Conservation (phyloP, 2,888 invertebrate genomes). For the Strigamia maritima region DNA sequence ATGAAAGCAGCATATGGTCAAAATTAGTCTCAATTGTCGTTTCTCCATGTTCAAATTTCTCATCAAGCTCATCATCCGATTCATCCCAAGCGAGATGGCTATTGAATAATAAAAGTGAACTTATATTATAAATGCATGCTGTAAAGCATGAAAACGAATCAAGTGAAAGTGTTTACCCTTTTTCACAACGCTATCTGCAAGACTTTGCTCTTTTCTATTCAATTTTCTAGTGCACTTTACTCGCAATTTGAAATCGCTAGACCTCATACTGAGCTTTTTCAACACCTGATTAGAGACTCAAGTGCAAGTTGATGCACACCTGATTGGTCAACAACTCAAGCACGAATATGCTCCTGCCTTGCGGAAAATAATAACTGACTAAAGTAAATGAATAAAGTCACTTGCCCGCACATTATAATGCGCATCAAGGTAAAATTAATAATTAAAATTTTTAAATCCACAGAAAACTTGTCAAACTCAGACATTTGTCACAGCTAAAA, state of each 20-base stretch:
- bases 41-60: neutral
- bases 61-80: neutral
- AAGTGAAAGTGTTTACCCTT: conserved; percentile 27
- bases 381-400: neutral
- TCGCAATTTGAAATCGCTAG: conserved; percentile 26
- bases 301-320: conserved; percentile 27
- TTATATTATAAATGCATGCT: neutral
- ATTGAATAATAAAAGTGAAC: conserved; percentile 5
- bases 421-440: neutral
- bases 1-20: conserved; percentile 6
- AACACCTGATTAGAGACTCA: conserved; percentile 27
- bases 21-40: conserved; percentile 18
- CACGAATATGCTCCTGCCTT: neutral
- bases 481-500: no score
- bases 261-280: conserved; percentile 25
- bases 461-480: no score
- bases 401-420: neutral
- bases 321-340: conserved; percentile 25
- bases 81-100: neutral
- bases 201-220: conserved; percentile 31
- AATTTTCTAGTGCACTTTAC: conserved; percentile 34
- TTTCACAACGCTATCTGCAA: neutral
- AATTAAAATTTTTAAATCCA: no score
- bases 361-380: neutral
- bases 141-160: conserved; percentile 23